Evolutionary conservation across 2,888 invertebrate species (phyloP).

Genomic region (Epinotia brunnichana): DNA sequence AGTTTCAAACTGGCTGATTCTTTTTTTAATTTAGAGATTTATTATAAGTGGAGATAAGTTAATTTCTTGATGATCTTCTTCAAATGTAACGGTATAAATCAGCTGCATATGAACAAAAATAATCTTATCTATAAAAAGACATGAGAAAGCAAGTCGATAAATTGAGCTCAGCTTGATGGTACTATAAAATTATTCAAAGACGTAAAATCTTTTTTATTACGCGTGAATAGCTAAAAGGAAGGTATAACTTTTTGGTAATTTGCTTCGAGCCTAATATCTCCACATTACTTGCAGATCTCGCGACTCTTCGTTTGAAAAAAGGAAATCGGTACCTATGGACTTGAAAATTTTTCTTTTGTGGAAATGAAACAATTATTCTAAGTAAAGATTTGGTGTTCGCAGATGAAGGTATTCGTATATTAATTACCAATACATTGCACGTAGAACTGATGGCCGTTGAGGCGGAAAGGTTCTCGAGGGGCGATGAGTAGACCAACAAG

Average conservation of each 20-base stretch:
- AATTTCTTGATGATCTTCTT: no score
- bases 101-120: not conserved
- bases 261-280: not conserved
- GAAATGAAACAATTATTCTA: not conserved
- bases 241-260: not conserved
- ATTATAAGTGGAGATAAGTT: no score
- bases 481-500: no score
- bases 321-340: not conserved
- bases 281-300: constrained; percentile 5
- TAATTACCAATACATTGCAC: no score
- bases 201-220: not conserved
- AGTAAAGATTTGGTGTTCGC: not conserved
- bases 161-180: not conserved
- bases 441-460: no score
- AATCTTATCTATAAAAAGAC: not conserved
- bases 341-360: not conserved
- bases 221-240: not conserved
- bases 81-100: no score
- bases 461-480: no score
- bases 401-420: not conserved
- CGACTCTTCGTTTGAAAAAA: not conserved
- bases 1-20: no score
- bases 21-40: no score
- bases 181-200: not conserved
- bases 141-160: not conserved